These are phyloP conservation scores for Meganola albula DNA, from an alignment of 2,888 invertebrate genomes.

Conservation along the genomic window DNA sequence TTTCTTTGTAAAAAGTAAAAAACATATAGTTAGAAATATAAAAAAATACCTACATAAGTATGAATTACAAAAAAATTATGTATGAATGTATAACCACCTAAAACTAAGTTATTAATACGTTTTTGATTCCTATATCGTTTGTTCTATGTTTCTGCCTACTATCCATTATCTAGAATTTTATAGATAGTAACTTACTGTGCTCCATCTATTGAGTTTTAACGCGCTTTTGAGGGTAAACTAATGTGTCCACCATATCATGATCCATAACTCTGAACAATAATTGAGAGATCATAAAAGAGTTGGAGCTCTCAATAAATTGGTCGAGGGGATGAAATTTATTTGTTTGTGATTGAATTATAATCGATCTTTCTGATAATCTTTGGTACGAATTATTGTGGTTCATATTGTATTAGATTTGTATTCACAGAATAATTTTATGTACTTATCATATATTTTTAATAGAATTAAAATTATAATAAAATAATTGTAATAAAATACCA, in stretches of 20 bases:
- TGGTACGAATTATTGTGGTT: conserved; percentile 32
- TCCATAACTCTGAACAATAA: conserved; percentile 14
- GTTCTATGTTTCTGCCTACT: conserved; percentile 16
- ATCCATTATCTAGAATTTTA: conserved; percentile 20
- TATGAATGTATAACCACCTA: too few relatives aligned
- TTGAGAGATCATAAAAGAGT: conserved; percentile 34
- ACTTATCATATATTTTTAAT: too few relatives aligned
- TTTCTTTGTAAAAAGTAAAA: too few relatives aligned
- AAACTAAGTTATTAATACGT: too few relatives aligned
- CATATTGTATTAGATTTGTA: too few relatives aligned
- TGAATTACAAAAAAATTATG: too few relatives aligned
- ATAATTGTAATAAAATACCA: too few relatives aligned
- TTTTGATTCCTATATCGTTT: too few relatives aligned
- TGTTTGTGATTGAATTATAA: conserved; percentile 66
- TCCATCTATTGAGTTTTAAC: conserved; percentile 66
- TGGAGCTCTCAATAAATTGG: conserved; percentile 34
- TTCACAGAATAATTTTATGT: too few relatives aligned
- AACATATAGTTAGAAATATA: too few relatives aligned
- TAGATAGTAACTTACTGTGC: conserved; percentile 40
- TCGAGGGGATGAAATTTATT: conserved; percentile 54
- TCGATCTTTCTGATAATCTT: conserved; percentile 57
- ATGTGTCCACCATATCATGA: conserved; percentile 47
- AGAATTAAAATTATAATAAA: too few relatives aligned
- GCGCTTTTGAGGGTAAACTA: conserved; percentile 66
- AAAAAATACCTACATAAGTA: too few relatives aligned